A percentile compares a stretch with the other conserved stretches of the same genome.
Conservation (phyloP, 2,113 vertebrate species). For the Picathartes gymnocephalus region DNA sequence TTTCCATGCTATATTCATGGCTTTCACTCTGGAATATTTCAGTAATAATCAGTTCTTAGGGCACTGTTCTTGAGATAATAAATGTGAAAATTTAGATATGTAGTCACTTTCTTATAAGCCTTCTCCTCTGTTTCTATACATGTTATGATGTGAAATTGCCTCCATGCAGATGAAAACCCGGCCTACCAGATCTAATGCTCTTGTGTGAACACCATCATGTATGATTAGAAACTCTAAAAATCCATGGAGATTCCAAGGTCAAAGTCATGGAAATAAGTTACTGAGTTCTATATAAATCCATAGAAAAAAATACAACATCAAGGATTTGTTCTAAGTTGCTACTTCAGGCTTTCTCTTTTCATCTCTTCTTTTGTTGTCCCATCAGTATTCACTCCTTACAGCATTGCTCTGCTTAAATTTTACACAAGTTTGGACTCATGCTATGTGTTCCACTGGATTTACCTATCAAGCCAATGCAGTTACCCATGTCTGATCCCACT, state of each 20-base stretch:
- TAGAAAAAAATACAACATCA: neutral
- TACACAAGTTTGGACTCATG: neutral
- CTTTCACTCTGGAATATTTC: neutral
- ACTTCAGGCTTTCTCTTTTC: neutral
- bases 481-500: neutral
- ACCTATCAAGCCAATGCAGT: neutral
- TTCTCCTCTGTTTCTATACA: neutral
- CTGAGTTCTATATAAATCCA: neutral
- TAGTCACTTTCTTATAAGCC: neutral
- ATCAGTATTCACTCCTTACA: neutral
- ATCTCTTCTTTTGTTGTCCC: neutral
- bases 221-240: neutral
- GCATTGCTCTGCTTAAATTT: neutral
- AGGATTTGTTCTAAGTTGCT: neutral
- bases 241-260: neutral
- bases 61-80: neutral
- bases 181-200: neutral
- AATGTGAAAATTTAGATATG: neutral
- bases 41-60: neutral
- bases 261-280: neutral
- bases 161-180: neutral
- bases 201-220: neutral
- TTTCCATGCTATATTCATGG: neutral
- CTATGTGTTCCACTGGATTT: neutral
- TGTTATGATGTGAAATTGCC: neutral